Evolutionary conservation across 2,797 vertebrate genomes (phyloP).

Genomic region (Hydrophis major): DNA sequence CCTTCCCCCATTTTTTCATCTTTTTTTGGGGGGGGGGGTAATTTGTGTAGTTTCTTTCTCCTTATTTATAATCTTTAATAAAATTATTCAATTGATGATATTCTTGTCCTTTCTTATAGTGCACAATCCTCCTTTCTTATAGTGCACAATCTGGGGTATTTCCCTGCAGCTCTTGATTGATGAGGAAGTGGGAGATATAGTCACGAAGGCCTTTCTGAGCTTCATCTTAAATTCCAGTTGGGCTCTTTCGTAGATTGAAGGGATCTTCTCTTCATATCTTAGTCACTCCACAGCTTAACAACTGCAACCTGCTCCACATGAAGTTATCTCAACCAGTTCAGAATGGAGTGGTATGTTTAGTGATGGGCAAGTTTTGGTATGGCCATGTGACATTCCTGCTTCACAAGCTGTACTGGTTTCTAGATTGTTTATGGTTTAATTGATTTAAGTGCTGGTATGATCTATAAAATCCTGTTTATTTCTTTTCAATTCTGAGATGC

Average conservation of each 20-base stretch:
- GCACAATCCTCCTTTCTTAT: not conserved
- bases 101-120: no score
- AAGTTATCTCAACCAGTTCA: not conserved
- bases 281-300: not conserved
- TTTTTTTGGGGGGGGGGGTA: not conserved
- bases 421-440: not conserved
- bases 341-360: not conserved
- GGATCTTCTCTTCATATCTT: not conserved
- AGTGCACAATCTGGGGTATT: not conserved
- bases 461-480: not conserved
- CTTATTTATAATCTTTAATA: not conserved
- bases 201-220: not conserved
- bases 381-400: not conserved
- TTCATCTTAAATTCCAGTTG: not conserved
- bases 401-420: not conserved
- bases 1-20: not conserved
- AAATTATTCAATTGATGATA: not conserved
- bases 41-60: not conserved
- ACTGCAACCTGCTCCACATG: not conserved
- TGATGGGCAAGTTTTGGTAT: not conserved
- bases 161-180: not conserved
- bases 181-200: not conserved
- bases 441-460: not conserved
- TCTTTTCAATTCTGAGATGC: not conserved
- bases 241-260: not conserved